These are phyloP conservation scores for Sigmodon hispidus DNA, from an alignment of 2,113 vertebrate genomes.

Conservation along the genomic window DNA sequence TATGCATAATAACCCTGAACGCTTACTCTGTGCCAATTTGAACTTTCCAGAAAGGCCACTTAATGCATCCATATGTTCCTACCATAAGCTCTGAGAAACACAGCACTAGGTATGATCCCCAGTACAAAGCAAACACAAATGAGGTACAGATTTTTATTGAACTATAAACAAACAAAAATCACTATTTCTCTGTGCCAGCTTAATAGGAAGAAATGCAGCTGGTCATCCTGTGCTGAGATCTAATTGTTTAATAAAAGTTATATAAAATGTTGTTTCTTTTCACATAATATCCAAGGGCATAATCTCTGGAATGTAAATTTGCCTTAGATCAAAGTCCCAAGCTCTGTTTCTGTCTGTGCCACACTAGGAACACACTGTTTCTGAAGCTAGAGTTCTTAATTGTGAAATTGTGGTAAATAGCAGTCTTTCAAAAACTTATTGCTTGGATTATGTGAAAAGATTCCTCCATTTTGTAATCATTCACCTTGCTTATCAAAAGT, in stretches of 20 bases:
- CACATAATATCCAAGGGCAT: not conserved
- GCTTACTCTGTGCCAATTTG: slow-evolving; percentile 57
- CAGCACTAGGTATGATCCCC: not conserved
- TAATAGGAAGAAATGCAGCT: not conserved
- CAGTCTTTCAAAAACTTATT: not conserved
- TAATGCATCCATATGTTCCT: slow-evolving; percentile 46
- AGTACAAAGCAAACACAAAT: slow-evolving; percentile 41
- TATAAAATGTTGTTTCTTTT: not conserved
- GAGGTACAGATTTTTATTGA: slow-evolving; percentile 9
- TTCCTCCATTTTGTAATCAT: not conserved
- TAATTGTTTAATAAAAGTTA: not conserved
- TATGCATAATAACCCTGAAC: slow-evolving; percentile 40
- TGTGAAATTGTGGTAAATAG: not conserved
- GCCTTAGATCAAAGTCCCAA: not conserved
- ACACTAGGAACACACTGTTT: not conserved
- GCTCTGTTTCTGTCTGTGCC: not conserved
- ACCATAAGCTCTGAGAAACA: slow-evolving; percentile 49
- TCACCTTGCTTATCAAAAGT: not conserved
- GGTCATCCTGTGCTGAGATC: not conserved
- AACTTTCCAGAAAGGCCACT: slow-evolving; percentile 56
- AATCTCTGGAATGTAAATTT: not conserved
- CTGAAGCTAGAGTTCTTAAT: not conserved
- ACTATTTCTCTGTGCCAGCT: not conserved
- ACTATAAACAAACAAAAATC: not conserved
- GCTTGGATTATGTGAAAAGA: not conserved